Conservation (phyloP, 2,113 vertebrate species). For the Nesospiza acunhae region DNA sequence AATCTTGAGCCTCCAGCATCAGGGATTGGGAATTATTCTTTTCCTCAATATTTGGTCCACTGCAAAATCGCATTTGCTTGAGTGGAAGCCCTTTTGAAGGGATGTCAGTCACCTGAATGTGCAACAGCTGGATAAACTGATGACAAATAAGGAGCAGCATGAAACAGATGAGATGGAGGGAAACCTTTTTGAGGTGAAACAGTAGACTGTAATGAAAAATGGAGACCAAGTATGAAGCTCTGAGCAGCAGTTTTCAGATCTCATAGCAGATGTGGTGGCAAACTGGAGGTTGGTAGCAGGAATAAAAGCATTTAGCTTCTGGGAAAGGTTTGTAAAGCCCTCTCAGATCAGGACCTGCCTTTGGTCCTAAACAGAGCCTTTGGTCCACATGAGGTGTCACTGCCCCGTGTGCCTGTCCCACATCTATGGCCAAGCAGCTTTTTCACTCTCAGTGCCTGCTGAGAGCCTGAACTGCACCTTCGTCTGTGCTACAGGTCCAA, state of each 20-base stretch:
- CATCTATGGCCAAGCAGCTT: neutral
- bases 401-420: fast-evolving
- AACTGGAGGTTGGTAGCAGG: neutral
- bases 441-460: neutral
- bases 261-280: neutral
- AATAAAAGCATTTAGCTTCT: neutral
- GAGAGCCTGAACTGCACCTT: neutral
- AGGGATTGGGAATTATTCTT: neutral
- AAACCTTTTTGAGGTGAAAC: neutral
- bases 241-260: neutral
- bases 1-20: neutral
- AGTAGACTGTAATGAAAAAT: neutral
- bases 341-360: neutral
- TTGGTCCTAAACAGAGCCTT: neutral
- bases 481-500: neutral
- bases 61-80: neutral
- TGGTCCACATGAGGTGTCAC: neutral
- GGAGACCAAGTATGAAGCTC: neutral
- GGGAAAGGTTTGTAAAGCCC: fast-evolving
- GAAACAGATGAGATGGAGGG: neutral
- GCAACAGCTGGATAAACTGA: neutral
- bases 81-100: neutral
- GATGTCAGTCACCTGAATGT: neutral
- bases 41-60: neutral
- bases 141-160: neutral